phyloP scores from a whole-genome alignment of 2,797 vertebrate species.

The Lateolabrax maculatus region DNA sequence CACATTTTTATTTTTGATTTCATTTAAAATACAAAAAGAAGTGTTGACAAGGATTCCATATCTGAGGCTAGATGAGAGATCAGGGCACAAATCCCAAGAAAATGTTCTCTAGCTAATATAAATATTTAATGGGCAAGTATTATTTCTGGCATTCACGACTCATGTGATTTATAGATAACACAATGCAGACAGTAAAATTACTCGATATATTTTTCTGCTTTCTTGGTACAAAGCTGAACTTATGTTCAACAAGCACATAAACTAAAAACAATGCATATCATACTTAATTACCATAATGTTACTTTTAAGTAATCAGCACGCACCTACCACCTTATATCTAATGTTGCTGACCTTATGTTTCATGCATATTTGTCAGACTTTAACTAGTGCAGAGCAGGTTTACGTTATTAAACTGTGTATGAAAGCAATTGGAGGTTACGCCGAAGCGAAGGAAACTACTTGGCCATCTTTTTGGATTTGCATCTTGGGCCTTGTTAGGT shows the following conservation, averaged over 20 bases:
- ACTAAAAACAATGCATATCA: constrained; percentile 39
- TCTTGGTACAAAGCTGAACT: constrained; percentile 47
- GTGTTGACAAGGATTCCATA: constrained; percentile 65
- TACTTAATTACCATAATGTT: constrained; percentile 27
- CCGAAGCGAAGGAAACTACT: constrained; percentile 24
- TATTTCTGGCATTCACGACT: constrained; percentile 59
- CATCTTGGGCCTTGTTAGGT: constrained; percentile 35
- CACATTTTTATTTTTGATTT: constrained; percentile 77
- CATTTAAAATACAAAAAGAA: constrained; percentile 79
- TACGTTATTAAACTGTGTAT: constrained; percentile 8
- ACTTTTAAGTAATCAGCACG: constrained; percentile 2
- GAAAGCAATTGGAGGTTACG: constrained; percentile 23
- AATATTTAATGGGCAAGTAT: constrained; percentile 36
- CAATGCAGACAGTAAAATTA: constrained; percentile 29
- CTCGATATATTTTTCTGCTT: not conserved
- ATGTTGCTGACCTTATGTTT: constrained; percentile 13
- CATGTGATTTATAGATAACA: constrained; percentile 44
- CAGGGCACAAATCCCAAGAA: constrained; percentile 55
- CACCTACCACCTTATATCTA: constrained; percentile 23
- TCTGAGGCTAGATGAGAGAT: constrained; percentile 59
- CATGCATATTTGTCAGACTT: constrained; percentile 51
- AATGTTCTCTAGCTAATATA: constrained; percentile 47
- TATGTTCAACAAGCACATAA: constrained; percentile 32
- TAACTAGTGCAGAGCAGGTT: constrained; percentile 36
- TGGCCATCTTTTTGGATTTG: constrained; percentile 46